Percentiles rank a stretch among this genome's conserved stretches.
phyloP scores from a whole-genome alignment of 2,888 invertebrate genomes.

The Leptodirus hochenwartii region DNA sequence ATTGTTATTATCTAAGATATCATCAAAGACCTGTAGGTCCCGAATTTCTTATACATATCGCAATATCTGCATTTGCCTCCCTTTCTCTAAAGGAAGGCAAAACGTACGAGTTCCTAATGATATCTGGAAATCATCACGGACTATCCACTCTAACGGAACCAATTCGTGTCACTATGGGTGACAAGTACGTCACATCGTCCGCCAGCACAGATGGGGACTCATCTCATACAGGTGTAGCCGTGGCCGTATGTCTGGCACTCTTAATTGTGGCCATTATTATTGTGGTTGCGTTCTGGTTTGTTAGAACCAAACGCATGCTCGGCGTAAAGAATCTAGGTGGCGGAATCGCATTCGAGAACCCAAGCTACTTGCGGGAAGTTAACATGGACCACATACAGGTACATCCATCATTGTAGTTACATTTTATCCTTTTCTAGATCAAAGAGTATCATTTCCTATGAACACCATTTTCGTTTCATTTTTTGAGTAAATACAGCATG shows the following conservation, averaged over 20 bases:
- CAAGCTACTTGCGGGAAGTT: conserved; percentile 61
- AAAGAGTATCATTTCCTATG: too few species aligned
- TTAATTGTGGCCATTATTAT: conserved; percentile 40
- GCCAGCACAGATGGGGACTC: conserved; percentile 35
- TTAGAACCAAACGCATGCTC: conserved; percentile 41
- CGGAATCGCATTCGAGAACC: conserved; percentile 70
- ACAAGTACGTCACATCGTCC: conserved; percentile 52
- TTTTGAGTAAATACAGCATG: too few species aligned
- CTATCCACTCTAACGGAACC: conserved; percentile 59
- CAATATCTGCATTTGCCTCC: too few species aligned
- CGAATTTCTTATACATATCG: too few species aligned
- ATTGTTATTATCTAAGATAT: too few species aligned
- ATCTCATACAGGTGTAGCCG: conserved; percentile 40
- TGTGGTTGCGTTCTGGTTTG: conserved; percentile 40
- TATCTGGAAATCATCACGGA: conserved; percentile 60
- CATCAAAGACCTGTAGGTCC: too few species aligned
- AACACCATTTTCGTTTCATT: too few species aligned
- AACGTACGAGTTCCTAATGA: conserved; percentile 63
- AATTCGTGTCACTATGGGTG: conserved; percentile 54
- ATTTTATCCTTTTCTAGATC: too few species aligned
- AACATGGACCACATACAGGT: conserved; percentile 61
- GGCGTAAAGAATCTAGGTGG: conserved; percentile 50
- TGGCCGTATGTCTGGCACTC: conserved; percentile 43
- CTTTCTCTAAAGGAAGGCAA: conserved; percentile 54
- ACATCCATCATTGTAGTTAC: conserved; percentile 22